Conservation (phyloP, 1,140 invertebrate genomes). For the Pseudomyrmex pallidus region DNA sequence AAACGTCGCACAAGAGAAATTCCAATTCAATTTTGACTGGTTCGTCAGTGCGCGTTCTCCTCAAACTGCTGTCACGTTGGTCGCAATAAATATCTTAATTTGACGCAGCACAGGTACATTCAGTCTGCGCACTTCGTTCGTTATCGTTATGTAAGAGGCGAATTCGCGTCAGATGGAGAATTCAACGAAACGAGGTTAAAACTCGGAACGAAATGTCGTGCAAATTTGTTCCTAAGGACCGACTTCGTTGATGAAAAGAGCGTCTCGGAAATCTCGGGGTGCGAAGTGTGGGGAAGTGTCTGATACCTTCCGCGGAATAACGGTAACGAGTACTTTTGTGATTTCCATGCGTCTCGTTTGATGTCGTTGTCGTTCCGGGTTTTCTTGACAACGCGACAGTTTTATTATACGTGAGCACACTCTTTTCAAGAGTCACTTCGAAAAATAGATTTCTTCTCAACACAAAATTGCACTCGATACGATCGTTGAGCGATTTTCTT, state of each 20-base stretch:
- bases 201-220: conserved; percentile 71
- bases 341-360: conserved; percentile 16
- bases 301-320: conserved; percentile 61
- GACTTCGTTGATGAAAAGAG: conserved; percentile 65
- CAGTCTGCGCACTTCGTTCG: conserved; percentile 43
- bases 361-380: not conserved
- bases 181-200: conserved; percentile 69
- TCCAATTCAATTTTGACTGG: conserved; percentile 21
- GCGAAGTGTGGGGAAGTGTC: conserved; percentile 52
- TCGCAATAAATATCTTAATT: conserved; percentile 56
- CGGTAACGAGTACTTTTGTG: conserved; percentile 66
- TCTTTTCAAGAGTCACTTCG: not conserved
- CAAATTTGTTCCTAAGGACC: conserved; percentile 70
- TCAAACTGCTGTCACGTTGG: conserved; percentile 40
- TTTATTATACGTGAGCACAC: not conserved
- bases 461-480: not conserved
- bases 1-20: conserved; percentile 23
- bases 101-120: conserved; percentile 29
- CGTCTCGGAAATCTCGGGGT: conserved; percentile 9
- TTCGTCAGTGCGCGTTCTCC: conserved; percentile 38
- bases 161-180: conserved; percentile 45
- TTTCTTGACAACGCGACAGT: not conserved
- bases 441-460: not conserved
- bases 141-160: conserved; percentile 51
- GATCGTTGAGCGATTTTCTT: not conserved